These are phyloP conservation scores for Ptilorrhoa leucosticta DNA, from an alignment of 2,113 vertebrate species.

Conservation along the genomic window DNA sequence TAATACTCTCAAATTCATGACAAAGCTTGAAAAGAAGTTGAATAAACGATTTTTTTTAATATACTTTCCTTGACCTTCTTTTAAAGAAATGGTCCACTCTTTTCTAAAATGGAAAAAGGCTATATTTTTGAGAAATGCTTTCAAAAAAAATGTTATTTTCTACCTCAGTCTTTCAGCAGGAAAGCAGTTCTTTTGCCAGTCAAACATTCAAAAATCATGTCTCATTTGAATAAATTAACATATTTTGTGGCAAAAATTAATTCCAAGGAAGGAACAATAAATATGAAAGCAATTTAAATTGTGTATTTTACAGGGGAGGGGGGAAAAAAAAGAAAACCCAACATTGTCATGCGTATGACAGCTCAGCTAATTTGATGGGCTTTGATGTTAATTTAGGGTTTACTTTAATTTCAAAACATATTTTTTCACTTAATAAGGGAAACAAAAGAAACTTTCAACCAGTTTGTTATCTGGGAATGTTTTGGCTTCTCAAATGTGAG, in stretches of 20 bases:
- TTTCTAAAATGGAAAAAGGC: neutral
- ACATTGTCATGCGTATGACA: conserved; percentile 55
- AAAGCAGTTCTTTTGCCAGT: conserved; percentile 58
- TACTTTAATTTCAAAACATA: conserved; percentile 78
- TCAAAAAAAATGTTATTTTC: neutral
- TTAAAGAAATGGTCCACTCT: neutral
- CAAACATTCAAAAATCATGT: conserved; percentile 63
- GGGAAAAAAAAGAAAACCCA: neutral
- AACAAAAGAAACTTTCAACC: conserved; percentile 81
- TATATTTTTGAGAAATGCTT: conserved; percentile 9
- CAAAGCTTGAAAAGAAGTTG: neutral
- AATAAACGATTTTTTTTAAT: neutral
- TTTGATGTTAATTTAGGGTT: conserved; percentile 74
- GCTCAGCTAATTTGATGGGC: conserved; percentile 69
- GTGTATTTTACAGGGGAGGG: conserved; percentile 47
- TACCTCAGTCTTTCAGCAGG: conserved; percentile 37
- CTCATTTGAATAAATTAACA: conserved; percentile 78
- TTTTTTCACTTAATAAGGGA: conserved; percentile 79
- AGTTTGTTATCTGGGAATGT: conserved; percentile 80
- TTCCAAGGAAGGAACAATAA: conserved; percentile 69
- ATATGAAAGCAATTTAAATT: conserved; percentile 69
- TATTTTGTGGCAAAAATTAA: conserved; percentile 72
- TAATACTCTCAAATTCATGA: neutral
- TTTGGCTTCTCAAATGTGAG: conserved; percentile 82
- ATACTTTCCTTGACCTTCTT: neutral